These are phyloP conservation scores for Sipunculus nudus DNA, from an alignment of 2,888 invertebrate genomes.

Conservation along the genomic window DNA sequence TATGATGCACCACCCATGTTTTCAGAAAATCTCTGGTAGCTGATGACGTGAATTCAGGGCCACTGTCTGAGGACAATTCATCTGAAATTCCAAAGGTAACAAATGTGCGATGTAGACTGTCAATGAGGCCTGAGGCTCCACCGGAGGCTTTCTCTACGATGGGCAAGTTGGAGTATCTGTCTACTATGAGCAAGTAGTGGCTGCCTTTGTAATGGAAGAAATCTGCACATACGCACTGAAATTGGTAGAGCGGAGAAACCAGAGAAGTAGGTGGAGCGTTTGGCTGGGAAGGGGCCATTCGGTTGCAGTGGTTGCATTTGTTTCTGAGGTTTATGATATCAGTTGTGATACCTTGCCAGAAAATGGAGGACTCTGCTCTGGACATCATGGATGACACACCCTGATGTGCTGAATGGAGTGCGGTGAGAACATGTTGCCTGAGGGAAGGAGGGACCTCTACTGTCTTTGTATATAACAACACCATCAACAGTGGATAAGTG, in stretches of 20 bases:
- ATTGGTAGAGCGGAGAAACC: slow-evolving; percentile 35
- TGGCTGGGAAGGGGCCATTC: slow-evolving; percentile 41
- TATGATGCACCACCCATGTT: slow-evolving; percentile 44
- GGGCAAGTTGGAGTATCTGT: slow-evolving; percentile 45
- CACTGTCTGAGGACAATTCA: slow-evolving; percentile 43
- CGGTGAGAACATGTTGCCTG: slow-evolving; percentile 21
- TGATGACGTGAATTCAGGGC: slow-evolving; percentile 41
- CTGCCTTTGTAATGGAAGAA: slow-evolving; percentile 33
- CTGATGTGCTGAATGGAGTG: slow-evolving; percentile 46
- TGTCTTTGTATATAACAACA: slow-evolving; percentile 36
- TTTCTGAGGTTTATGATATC: slow-evolving; percentile 21
- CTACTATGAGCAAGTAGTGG: slow-evolving; percentile 40
- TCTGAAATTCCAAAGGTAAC: slow-evolving; percentile 43
- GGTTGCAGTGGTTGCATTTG: slow-evolving; percentile 36
- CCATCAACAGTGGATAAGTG: slow-evolving; percentile 22
- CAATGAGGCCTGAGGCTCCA: slow-evolving; percentile 33
- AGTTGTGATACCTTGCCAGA: slow-evolving; percentile 46
- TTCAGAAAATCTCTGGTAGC: slow-evolving; percentile 38
- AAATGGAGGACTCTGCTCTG: slow-evolving; percentile 42
- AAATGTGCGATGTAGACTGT: slow-evolving; percentile 36
- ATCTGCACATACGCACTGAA: slow-evolving; percentile 26
- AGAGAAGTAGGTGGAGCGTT: slow-evolving; percentile 38
- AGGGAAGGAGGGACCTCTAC: slow-evolving; percentile 41
- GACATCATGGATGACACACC: slow-evolving; percentile 41
- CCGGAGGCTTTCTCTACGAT: slow-evolving; percentile 31